Conservation (phyloP, 2,888 invertebrate genomes). For the Pinctada fucata region DNA sequence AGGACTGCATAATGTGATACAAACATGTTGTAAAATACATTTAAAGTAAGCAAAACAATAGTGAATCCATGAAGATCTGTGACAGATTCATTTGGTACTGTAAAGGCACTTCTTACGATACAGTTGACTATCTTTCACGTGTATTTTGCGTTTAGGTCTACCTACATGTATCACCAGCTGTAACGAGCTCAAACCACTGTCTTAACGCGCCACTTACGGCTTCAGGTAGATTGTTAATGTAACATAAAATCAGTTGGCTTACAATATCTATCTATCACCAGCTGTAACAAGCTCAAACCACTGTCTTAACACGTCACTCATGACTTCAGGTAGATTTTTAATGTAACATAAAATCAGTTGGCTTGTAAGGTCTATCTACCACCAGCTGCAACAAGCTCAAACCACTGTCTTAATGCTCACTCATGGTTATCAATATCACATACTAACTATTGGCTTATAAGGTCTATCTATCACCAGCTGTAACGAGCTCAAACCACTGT, state of each 20-base stretch:
- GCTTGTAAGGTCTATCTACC: neutral
- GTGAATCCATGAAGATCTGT: no score
- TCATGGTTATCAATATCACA: conserved; percentile 81
- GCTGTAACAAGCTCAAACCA: conserved; percentile 96
- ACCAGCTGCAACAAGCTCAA: conserved; percentile 87
- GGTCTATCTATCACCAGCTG: conserved; percentile 46
- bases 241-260: conserved; percentile 93
- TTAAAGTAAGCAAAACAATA: no score
- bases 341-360: conserved; percentile 88
- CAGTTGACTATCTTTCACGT: no score
- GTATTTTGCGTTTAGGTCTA: no score
- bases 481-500: conserved; percentile 98
- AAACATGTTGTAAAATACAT: no score
- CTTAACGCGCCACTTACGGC: conserved; percentile 96
- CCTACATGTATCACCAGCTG: conserved; percentile 48
- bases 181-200: conserved; percentile 98
- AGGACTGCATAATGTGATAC: no score
- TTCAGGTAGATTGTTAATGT: conserved; percentile 90
- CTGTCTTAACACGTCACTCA: conserved; percentile 96
- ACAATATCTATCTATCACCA: no score
- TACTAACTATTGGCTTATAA: conserved; percentile 97
- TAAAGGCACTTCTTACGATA: no score
- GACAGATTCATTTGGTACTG: no score
- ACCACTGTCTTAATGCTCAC: conserved; percentile 94
- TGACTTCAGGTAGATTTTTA: conserved; percentile 89